A percentile compares a stretch with the other conserved stretches of the same genome.
These are phyloP conservation scores for Mylabris sibirica DNA, from an alignment of 2,888 invertebrate genomes.

Conservation along the genomic window DNA sequence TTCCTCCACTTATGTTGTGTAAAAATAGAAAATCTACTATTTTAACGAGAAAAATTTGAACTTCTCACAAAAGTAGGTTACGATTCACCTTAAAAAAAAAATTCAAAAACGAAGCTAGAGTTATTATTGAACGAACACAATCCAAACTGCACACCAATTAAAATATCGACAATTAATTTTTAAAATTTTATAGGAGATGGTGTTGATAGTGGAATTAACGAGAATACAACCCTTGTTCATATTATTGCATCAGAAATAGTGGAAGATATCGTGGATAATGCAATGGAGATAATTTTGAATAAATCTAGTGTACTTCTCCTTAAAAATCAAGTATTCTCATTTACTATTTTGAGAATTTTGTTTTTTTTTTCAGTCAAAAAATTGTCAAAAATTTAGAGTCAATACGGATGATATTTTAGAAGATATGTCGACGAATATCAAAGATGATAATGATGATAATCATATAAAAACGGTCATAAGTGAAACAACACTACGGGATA, in stretches of 20 bases:
- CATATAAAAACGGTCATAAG: conserved; percentile 38
- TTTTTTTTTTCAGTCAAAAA: conserved; percentile 13
- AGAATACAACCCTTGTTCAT: conserved; percentile 22
- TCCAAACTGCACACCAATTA: not conserved
- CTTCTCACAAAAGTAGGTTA: not conserved
- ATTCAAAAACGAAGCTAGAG: not conserved
- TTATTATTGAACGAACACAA: not conserved
- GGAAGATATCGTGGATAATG: conserved; percentile 57
- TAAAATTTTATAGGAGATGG: not conserved
- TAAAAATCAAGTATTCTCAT: not conserved
- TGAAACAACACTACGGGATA: conserved; percentile 31
- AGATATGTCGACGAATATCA: conserved; percentile 33
- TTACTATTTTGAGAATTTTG: conserved; percentile 1
- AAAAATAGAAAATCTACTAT: not conserved
- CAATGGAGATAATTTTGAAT: conserved; percentile 52
- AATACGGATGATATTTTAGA: conserved; percentile 41
- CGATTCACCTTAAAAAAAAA: not conserved
- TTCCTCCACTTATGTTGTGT: not conserved
- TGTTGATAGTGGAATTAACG: not conserved
- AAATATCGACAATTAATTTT: not conserved
- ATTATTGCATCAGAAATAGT: conserved; percentile 53
- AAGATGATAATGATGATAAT: conserved; percentile 38
- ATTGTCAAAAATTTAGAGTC: conserved; percentile 20
- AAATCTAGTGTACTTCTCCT: conserved; percentile 14
- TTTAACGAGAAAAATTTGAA: not conserved